phyloP scores from a whole-genome alignment of 1,140 invertebrate genomes.

The Gonioctena quinquepunctata region DNA sequence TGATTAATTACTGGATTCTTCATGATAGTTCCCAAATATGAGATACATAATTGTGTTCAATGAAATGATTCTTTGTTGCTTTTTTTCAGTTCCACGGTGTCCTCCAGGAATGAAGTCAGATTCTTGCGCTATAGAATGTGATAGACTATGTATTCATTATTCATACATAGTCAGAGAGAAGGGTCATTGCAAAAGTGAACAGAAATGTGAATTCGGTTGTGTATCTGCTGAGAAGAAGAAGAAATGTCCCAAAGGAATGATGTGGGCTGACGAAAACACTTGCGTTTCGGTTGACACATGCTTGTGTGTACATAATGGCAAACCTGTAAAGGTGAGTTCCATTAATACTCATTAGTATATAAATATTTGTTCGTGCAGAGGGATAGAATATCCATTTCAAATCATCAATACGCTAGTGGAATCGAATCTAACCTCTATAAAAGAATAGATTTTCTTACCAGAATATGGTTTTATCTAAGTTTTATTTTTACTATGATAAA shows the following conservation, averaged over 20 bases:
- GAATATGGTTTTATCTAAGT: no score
- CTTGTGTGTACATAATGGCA: constrained; percentile 66
- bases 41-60: no score
- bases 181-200: constrained; percentile 55
- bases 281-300: constrained; percentile 74
- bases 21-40: no score
- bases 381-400: no score
- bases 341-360: no score
- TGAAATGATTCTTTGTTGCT: background rate
- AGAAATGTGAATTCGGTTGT: constrained; percentile 60
- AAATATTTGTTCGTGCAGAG: no score
- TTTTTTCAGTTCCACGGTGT: constrained; percentile 41
- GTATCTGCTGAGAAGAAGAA: constrained; percentile 29
- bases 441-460: no score
- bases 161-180: constrained; percentile 51
- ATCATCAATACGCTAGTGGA: no score
- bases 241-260: constrained; percentile 49
- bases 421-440: no score
- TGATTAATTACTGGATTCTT: no score
- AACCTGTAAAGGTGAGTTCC: constrained; percentile 65
- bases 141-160: constrained; percentile 61
- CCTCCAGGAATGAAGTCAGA: constrained; percentile 54
- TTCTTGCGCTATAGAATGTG: constrained; percentile 62
- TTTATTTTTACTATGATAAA: no score
- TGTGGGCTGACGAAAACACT: constrained; percentile 68